Conservation (phyloP, 2,888 invertebrate genomes). For the Molanna angustata region DNA sequence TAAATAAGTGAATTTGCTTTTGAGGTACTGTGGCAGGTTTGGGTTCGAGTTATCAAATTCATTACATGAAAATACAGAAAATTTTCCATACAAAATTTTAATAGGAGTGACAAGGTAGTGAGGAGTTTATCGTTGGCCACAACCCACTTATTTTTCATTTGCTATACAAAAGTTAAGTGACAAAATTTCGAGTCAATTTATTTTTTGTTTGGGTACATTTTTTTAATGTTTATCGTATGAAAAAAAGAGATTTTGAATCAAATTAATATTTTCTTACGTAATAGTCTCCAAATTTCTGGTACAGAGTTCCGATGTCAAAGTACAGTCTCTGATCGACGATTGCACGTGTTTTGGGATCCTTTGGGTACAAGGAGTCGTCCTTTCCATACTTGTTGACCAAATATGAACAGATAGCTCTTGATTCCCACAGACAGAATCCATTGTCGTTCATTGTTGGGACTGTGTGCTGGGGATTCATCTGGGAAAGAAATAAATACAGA, state of each 20-base stretch:
- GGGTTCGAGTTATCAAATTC: too few species aligned
- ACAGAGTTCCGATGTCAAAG: slow-evolving; percentile 77
- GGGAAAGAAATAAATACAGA: slow-evolving; percentile 30
- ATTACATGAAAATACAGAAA: too few species aligned
- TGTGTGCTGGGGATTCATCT: slow-evolving; percentile 83
- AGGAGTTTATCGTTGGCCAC: too few species aligned
- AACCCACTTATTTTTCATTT: too few species aligned
- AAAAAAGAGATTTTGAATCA: not conserved
- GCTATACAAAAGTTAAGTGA: too few species aligned
- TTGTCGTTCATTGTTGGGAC: slow-evolving; percentile 83
- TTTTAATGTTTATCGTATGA: not conserved
- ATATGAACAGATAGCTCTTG: slow-evolving; percentile 79
- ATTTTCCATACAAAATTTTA: too few species aligned
- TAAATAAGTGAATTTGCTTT: too few species aligned
- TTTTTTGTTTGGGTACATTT: too few species aligned
- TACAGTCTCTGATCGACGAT: slow-evolving; percentile 75
- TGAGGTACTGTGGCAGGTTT: too few species aligned
- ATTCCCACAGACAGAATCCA: slow-evolving; percentile 79
- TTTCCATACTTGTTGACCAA: slow-evolving; percentile 78
- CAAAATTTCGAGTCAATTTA: too few species aligned
- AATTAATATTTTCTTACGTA: slow-evolving; percentile 57
- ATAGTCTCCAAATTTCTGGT: slow-evolving; percentile 65
- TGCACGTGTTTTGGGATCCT: slow-evolving; percentile 72
- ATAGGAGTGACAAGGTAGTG: too few species aligned
- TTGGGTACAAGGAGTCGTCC: slow-evolving; percentile 72